Evolutionary conservation across 2,797 vertebrate species (phyloP), one percentile per base, ranked within the genome.

Genomic region (Vespertilio murinus): DNA sequence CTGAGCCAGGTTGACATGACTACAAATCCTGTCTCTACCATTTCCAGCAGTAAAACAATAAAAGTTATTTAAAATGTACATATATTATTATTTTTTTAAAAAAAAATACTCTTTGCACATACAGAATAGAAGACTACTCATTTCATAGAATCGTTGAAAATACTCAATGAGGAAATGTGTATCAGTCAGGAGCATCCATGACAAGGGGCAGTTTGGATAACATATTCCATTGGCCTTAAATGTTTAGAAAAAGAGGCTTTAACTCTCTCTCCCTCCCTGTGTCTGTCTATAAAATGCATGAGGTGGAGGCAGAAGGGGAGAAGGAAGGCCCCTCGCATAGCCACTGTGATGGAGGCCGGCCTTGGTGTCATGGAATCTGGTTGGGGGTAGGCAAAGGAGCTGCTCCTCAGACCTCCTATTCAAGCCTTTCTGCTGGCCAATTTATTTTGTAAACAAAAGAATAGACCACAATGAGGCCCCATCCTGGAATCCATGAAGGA

Each of bases 301-400:
- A 2, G 13, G 17, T 4, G 0, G 8, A 79, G 17, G 49, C 2
- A 16, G 8, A 7, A 28, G 20, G n/a, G 11, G 14, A 30, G 10
- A 49, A 40, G 67, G 11, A 5, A 59, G 20, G 6, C 5, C 12
- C 4, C 5, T 18, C 8, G 2, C 22, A 69, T 0, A 13, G 35
- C 20, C 12, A 9, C 23, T 17, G 10, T 25, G n/a, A 35, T 0
- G 16, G 45, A 52, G 6, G 22, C 25, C 30, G 9, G 23, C 12
- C 35, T 33, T n/a, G 30, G 11, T 6, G 38, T 35, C 12, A 23
- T 6, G 20, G 56, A 74, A 22, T 8, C 6, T 17, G 7, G 8
- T 7, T 64, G 38, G 8, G 4, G 20, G 9, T 11, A 33, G 9
- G 64, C 38, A 78, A 78, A 45, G 11, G 3, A 78, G 28, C 1